Base-by-base conservation (phyloP, 2,888 invertebrate species). In the Ochropacha duplaris region DNA sequence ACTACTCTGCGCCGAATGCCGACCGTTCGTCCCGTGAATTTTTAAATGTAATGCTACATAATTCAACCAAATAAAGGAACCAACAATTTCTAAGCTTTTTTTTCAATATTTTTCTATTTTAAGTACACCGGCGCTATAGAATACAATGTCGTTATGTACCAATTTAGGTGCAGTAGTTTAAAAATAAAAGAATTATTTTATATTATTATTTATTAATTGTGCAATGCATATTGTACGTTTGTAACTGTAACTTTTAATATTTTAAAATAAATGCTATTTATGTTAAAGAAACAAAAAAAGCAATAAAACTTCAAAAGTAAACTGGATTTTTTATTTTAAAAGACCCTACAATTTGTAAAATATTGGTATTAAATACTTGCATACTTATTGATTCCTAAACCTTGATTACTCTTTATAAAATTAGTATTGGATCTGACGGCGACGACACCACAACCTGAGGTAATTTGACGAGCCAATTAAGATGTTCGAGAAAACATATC, bases 251-350 rank as follows among this genome's bases (percentile, higher is more conserved):
- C 88, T 90, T 90, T 84, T 90, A 88, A 83, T 91, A 86, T 81
- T 87, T 88, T 88, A 91, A 90, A 88, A 90, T 92, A 91, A 92
- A 92, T 90, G 90, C 90, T 92, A 92, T 92, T 91, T 92, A 92
- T 92, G 91, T 92, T 89, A 92, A 89, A 87, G 83, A 88, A 84
- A 89, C 83, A 90, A 90, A 92, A 89, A 91, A 91, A 87, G 80
- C 82, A 92, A 92, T 92, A 92, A 92, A 92, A 92, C 86, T 87
- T 88, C 83, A 86, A 91, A 91, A 89, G 83, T 77, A 83, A 71
- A 65, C 39, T 75, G 76, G 77, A 68, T 81, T 88, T 87, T 86
- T 80, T 83, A 88, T 86, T 81, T 19, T 44, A 19, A 39, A 39
- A 39, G 14, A 12, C 34, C 34, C n/a, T n/a, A n/a, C n/a, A n/a